Evolutionary conservation across 2,113 vertebrate species (phyloP).

Genomic region (Muscicapa adusta): DNA sequence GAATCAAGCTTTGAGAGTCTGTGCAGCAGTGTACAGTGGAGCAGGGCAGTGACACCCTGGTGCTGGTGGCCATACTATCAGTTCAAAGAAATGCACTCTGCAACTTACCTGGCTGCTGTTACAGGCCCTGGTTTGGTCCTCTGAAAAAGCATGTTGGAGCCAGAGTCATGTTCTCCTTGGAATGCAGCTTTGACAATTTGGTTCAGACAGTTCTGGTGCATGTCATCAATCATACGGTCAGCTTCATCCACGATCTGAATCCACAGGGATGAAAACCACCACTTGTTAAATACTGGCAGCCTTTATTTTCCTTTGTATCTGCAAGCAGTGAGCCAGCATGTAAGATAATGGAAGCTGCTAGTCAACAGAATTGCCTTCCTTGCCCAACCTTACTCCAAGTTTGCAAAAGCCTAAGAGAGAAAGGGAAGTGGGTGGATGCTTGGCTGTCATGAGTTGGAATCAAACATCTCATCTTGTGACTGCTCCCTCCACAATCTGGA

Average conservation of each 20-base stretch:
- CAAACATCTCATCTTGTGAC: not conserved
- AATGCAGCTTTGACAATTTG: slow-evolving; percentile 82
- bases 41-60: not conserved
- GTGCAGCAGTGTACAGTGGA: not conserved
- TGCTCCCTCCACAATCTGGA: not conserved
- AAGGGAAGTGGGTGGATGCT: not conserved
- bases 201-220: slow-evolving; percentile 92
- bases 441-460: not conserved
- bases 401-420: not conserved
- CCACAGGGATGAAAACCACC: not conserved
- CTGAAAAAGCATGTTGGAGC: slow-evolving; percentile 63
- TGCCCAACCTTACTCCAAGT: not conserved
- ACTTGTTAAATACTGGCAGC: not conserved
- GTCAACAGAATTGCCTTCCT: not conserved
- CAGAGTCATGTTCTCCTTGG: not conserved
- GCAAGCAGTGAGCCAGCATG: not conserved
- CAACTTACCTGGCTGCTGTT: slow-evolving; percentile 83
- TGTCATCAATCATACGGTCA: slow-evolving; percentile 93
- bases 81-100: not conserved
- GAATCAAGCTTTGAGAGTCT: not conserved
- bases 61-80: not conserved
- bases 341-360: not conserved
- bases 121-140: slow-evolving; percentile 67
- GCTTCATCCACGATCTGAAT: slow-evolving; percentile 90
- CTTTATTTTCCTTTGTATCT: not conserved